Percentiles rank a stretch among this genome's conserved stretches.
Conservation (phyloP, 1,140 invertebrate species). For the Cardiocondyla obscurior region DNA sequence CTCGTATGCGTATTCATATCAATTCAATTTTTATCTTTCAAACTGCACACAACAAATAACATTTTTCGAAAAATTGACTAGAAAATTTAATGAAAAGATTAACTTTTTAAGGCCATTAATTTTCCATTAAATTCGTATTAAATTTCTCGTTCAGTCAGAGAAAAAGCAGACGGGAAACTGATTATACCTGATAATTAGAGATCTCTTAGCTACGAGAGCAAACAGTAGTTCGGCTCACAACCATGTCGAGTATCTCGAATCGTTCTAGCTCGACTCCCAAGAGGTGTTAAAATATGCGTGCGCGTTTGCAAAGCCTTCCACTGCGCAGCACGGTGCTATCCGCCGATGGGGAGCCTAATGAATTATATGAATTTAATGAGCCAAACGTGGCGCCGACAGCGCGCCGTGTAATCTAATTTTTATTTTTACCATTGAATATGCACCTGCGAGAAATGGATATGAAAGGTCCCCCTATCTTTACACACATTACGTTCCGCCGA, state of each 20-base stretch:
- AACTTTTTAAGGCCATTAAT: neutral
- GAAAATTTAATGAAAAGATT: neutral
- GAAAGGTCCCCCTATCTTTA: conserved; percentile 23
- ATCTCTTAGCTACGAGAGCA: conserved; percentile 20
- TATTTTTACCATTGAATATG: conserved; percentile 31
- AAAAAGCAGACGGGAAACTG: conserved; percentile 19
- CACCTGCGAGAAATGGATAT: conserved; percentile 21
- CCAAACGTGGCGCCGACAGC: conserved; percentile 42
- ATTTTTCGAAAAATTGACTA: neutral
- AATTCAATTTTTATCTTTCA: neutral
- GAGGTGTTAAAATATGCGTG: conserved; percentile 55
- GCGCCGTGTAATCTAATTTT: conserved; percentile 46
- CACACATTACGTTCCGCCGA: neutral
- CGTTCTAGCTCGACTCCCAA: conserved; percentile 36
- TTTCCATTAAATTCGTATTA: conserved; percentile 2
- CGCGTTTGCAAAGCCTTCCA: conserved; percentile 37
- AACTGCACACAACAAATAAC: neutral
- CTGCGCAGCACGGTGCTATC: conserved; percentile 22
- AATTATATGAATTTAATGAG: conserved; percentile 59
- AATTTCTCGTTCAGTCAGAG: neutral
- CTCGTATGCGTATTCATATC: neutral
- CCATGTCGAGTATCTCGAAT: conserved; percentile 47
- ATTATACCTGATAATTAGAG: conserved; percentile 52
- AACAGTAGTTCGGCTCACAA: conserved; percentile 9
- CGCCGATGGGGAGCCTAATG: conserved; percentile 34